These are phyloP conservation scores for Gobiocypris rarus DNA, from an alignment of 2,113 vertebrate genomes.

Conservation along the genomic window DNA sequence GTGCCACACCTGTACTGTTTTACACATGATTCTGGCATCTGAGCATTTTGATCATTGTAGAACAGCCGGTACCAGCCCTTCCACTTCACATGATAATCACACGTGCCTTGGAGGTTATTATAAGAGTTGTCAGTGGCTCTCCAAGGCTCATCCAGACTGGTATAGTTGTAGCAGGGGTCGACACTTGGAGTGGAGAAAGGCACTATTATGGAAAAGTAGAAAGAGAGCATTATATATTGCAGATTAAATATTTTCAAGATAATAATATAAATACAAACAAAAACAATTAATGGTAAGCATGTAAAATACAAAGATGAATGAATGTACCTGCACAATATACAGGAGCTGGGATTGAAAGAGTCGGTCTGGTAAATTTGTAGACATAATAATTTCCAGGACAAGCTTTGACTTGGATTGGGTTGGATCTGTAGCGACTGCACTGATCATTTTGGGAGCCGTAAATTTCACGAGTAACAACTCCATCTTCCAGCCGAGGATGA, in stretches of 20 bases:
- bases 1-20: not conserved
- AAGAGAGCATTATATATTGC: not conserved
- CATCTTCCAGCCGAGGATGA: no score
- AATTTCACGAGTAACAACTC: no score
- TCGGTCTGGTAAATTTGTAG: not conserved
- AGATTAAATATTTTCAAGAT: not conserved
- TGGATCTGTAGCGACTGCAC: no score
- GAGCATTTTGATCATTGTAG: not conserved
- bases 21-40: not conserved
- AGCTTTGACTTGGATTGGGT: no score
- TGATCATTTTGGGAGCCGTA: no score
- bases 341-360: not conserved
- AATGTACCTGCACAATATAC: slow-evolving; percentile 27
- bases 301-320: not conserved
- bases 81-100: slow-evolving; percentile 24
- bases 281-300: not conserved
- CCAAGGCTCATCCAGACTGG: slow-evolving; percentile 13
- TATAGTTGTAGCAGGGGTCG: not conserved
- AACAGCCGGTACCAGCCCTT: slow-evolving; percentile 18
- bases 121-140: not conserved
- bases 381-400: no score
- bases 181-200: not conserved
- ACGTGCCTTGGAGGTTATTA: not conserved
- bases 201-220: not conserved
- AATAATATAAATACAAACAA: not conserved